phyloP scores from a whole-genome alignment of 2,113 vertebrate genomes.

The Mionectes macconnelli region DNA sequence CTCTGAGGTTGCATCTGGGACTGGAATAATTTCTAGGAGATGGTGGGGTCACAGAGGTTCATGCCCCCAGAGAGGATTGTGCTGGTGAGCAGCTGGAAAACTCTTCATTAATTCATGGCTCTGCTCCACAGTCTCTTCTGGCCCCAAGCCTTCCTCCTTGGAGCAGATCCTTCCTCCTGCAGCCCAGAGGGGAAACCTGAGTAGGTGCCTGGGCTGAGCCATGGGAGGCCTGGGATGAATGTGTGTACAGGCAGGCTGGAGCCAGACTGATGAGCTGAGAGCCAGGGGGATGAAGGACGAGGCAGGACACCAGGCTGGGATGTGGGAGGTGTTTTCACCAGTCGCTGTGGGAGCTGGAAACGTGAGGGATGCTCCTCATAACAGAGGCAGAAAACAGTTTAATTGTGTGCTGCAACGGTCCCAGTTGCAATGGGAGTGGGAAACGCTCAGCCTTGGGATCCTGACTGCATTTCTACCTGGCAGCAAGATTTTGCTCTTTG shows the following conservation, averaged over 20 bases:
- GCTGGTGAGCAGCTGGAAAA: neutral
- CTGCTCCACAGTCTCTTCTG: rapidly evolving
- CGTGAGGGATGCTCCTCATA: neutral
- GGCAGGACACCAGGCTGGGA: neutral
- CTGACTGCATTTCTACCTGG: neutral
- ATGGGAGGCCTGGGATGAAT: neutral
- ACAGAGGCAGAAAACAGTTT: neutral
- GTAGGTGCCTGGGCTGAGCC: neutral
- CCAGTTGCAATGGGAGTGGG: neutral
- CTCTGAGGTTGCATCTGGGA: neutral
- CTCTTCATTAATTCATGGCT: neutral
- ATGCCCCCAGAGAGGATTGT: neutral
- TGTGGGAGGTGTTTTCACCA: neutral
- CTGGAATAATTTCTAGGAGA: neutral
- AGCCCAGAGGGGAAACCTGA: neutral
- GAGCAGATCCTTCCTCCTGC: neutral
- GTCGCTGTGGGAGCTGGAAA: neutral
- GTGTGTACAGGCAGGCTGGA: neutral
- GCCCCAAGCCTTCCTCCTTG: neutral
- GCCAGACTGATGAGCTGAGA: neutral
- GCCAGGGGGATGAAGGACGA: neutral
- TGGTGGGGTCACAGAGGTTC: neutral
- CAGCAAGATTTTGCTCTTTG: neutral
- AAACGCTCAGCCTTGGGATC: neutral
- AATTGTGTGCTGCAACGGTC: neutral